Evolutionary conservation across 2,888 invertebrate species (phyloP), one percentile per base, ranked within the genome.

Genomic region (Perizoma flavofasciatum): DNA sequence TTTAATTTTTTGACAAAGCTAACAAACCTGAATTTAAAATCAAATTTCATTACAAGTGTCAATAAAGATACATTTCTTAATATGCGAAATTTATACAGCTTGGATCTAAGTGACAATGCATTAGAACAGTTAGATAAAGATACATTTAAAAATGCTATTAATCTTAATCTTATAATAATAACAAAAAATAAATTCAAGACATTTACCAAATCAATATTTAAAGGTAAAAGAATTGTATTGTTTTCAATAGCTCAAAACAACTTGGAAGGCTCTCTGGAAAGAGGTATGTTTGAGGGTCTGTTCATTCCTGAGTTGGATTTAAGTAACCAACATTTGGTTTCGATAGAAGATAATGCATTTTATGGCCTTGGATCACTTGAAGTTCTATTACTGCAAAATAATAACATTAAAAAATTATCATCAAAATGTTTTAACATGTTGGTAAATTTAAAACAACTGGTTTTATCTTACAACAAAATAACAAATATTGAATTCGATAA

Each of bases 391-490:
- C 70, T 89, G 6, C 82, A 80, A 58, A 78, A 82, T 65, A 89
- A 89, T 53, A 67, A 67, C 11, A 77, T 89, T 35, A 47, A 65
- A 37, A 65, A 54, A 8, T 43, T 89, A 49, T 72, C 77, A 4
- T 62, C 66, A 35, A 69, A 77, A 40, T 75, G 83, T 49, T 87
- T 89, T 55, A 75, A 65, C 59, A 67, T 68, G 8, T 64, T 88
- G 5, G 49, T 40, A 5, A 70, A 66, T 22, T 69, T 89, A 46
- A 60, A 60, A 11, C 22, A 59, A 0, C 66, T 89, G 55, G 85
- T 89, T 62, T 71, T 89, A 44, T 86, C 87, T 7, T 61, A 76
- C 58, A 89, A 89, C 57, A 68, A 73, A 61, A 79, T 89, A 32
- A 52, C 44, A 9, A 70, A 61, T n/a, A 69, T 89, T 47, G 73